phyloP scores from a whole-genome alignment of 1,140 invertebrate genomes.

The Apis laboriosa region DNA sequence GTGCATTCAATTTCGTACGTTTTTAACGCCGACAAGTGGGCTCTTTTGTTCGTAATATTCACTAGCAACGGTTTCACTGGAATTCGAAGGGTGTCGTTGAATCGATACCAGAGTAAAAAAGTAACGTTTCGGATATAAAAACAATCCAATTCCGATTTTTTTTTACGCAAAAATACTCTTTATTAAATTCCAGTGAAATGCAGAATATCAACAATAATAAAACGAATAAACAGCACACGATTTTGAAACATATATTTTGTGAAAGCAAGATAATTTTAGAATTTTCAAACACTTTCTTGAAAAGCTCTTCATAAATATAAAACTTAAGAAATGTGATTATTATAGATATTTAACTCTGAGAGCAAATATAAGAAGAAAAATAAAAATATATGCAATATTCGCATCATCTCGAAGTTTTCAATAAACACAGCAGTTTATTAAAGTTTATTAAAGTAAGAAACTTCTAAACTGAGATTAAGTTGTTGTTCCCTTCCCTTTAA shows the following conservation, averaged over 20 bases:
- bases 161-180: not conserved
- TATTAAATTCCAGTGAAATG: not conserved
- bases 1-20: conserved; percentile 91
- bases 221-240: not conserved
- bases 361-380: too few species aligned
- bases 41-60: conserved; percentile 73
- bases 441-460: not conserved
- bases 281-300: not conserved
- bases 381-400: not conserved
- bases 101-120: not conserved
- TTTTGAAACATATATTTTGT: not conserved
- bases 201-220: too few species aligned
- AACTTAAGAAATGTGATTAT: not conserved
- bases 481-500: not conserved
- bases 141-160: not conserved
- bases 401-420: not conserved
- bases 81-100: conserved; percentile 5
- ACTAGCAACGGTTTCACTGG: conserved; percentile 73
- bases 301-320: not conserved
- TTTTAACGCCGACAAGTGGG: conserved; percentile 77
- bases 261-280: not conserved
- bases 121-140: too few species aligned
- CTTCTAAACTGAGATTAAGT: not conserved
- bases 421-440: not conserved
- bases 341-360: too few species aligned